A percentile compares a stretch with the other conserved stretches of the same genome.
These are phyloP conservation scores for Scaptomyza hsui DNA, from an alignment of 1,140 invertebrate species.

Conservation along the genomic window DNA sequence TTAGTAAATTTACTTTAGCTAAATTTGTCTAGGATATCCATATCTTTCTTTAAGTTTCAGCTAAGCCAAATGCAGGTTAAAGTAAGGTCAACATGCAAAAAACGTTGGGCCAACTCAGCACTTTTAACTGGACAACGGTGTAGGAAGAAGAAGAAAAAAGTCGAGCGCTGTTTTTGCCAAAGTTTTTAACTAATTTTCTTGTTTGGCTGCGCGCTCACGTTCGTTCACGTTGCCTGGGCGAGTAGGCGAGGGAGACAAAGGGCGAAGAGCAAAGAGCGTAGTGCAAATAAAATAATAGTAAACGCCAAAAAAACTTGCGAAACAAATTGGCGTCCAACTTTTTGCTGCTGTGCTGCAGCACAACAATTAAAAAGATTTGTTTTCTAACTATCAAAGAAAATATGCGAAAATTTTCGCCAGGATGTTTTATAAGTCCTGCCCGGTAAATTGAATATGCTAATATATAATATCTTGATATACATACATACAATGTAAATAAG, in stretches of 20 bases:
- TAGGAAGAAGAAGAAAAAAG: constrained; percentile 47
- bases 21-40: no score
- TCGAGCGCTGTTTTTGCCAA: constrained; percentile 58
- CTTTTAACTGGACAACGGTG: constrained; percentile 9
- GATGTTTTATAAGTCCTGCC: neutral
- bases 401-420: constrained; percentile 37
- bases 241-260: constrained; percentile 22
- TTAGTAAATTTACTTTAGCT: neutral
- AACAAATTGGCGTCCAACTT: constrained; percentile 63
- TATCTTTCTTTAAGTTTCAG: no score
- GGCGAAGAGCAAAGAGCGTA: neutral
- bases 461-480: neutral
- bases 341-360: constrained; percentile 40
- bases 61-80: neutral
- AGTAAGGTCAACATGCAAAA: neutral
- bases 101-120: constrained; percentile 4
- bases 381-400: constrained; percentile 41
- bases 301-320: constrained; percentile 54
- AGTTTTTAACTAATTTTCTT: constrained; percentile 78
- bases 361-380: constrained; percentile 76
- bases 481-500: neutral
- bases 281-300: constrained; percentile 24
- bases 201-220: constrained; percentile 47
- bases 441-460: neutral
- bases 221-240: constrained; percentile 5